Percentiles rank a stretch among this genome's conserved stretches.
These are phyloP conservation scores for Pollicipes pollicipes DNA, from an alignment of 1,140 invertebrate species.

Conservation along the genomic window DNA sequence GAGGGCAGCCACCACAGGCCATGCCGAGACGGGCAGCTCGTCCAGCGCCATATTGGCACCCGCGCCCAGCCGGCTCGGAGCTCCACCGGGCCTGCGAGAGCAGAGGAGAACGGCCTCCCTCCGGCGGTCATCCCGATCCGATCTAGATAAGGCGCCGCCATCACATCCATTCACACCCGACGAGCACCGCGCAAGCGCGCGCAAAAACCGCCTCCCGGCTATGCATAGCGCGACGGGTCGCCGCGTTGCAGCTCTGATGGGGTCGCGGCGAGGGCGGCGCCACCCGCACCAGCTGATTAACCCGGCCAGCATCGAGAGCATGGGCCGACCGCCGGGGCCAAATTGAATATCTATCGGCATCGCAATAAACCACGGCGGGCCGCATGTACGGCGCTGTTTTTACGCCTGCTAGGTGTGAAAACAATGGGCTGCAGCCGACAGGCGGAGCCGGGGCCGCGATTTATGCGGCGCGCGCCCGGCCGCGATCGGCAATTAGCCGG, in stretches of 20 bases:
- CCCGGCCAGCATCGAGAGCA: no score
- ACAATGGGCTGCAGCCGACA: not conserved
- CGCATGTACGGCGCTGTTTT: not conserved
- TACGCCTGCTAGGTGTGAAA: not conserved
- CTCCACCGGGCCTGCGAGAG: no score
- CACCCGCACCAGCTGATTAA: no score
- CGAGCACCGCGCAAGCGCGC: no score
- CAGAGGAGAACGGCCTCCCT: no score
- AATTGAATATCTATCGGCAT: not conserved
- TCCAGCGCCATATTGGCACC: no score
- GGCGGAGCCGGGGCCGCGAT: not conserved
- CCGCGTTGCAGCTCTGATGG: not conserved
- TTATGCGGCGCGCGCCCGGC: not conserved
- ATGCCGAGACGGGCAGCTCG: no score
- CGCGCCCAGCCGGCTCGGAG: no score
- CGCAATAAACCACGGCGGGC: not conserved
- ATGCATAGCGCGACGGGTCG: not conserved
- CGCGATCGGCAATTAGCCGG: not conserved
- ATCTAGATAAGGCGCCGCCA: not conserved
- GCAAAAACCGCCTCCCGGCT: not conserved
- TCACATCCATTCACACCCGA: not conserved
- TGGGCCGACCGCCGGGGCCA: not conserved
- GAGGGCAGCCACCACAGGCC: no score
- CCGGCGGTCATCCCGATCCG: not conserved
- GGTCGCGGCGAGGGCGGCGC: no score